These are phyloP conservation scores for Dasyornis broadbenti DNA, from an alignment of 2,113 vertebrate genomes.

Conservation along the genomic window DNA sequence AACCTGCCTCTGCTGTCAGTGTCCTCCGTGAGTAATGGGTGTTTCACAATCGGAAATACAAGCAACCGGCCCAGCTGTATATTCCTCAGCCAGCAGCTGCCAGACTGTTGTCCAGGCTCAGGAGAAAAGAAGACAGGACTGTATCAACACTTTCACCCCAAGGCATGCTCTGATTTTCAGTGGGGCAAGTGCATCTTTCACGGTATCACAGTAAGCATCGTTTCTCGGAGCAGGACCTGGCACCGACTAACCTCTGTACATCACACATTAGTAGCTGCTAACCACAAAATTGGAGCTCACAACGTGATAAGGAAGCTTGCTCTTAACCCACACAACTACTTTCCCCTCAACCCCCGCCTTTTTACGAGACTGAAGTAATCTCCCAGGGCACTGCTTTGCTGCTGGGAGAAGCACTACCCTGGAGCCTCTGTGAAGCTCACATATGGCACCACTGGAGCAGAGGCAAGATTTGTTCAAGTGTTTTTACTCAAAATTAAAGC, in stretches of 20 bases:
- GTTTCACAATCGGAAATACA: constrained; percentile 59
- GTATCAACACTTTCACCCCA: background rate
- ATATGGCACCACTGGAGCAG: background rate
- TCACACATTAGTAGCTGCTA: background rate
- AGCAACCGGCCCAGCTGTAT: constrained; percentile 5
- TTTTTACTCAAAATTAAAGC: background rate
- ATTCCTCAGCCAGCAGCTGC: background rate
- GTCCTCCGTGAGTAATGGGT: background rate
- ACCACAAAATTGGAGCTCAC: background rate
- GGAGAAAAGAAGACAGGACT: background rate
- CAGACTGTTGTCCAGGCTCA: background rate
- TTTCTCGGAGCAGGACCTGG: background rate
- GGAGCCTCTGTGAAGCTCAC: background rate
- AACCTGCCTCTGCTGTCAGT: constrained; percentile 51
- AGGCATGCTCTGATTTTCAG: background rate
- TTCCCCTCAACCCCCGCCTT: background rate
- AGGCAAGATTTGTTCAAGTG: background rate
- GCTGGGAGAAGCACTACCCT: background rate
- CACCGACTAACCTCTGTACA: background rate
- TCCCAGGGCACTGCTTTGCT: background rate
- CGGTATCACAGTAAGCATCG: background rate
- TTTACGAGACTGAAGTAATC: background rate
- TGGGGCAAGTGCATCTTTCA: background rate
- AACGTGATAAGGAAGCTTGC: background rate
- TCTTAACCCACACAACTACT: background rate